Base-by-base conservation (phyloP, 2,888 invertebrate genomes). In the Brachyptera putata region DNA sequence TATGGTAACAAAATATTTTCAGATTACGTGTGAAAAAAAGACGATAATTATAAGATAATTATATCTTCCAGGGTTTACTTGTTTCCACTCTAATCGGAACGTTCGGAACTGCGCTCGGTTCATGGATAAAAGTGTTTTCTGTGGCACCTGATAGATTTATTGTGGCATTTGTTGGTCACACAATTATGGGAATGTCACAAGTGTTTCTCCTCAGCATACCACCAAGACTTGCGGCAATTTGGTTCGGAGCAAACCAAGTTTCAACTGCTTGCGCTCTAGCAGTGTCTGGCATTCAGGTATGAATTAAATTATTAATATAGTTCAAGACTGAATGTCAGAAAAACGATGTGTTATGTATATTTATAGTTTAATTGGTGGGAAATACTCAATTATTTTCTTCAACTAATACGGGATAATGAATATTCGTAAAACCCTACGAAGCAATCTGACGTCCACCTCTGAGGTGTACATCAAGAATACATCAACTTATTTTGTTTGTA, bases 261-360 rank as follows among this genome's bases (percentile, higher is more conserved):
- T 95, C 96, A 9, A 93, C 94, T 0, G 98, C 98, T 0, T 96
- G 96, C 77, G 93, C 97, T 70, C 86, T 97, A 66, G 98, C 98
- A 5, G 97, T 99, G 11, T 98, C 99, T 75, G 98, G 98, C 18
- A 98, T 98, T 77, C 97, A 98, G 88, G 96, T 96, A 36, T 1
- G 3, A 26, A 2, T 9, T 39, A 39, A 39, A n/a, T n/a, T 39
- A 9, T 5, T 39, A 7, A 39, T 4, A 39, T 14, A 39, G 14
- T 9, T 34, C 34, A 5, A n/a, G n/a, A n/a, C n/a, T n/a, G n/a
- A n/a, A n/a, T n/a, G n/a, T n/a, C n/a, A n/a, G n/a, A n/a, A n/a
- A n/a, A n/a, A n/a, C n/a, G n/a, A n/a, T n/a, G n/a, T n/a, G n/a
- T n/a, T n/a, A n/a, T n/a, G n/a, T n/a, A n/a, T n/a, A n/a, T n/a